These are phyloP conservation scores for Tamandua tetradactyla DNA, from an alignment of 2,797 vertebrate species.

Conservation along the genomic window DNA sequence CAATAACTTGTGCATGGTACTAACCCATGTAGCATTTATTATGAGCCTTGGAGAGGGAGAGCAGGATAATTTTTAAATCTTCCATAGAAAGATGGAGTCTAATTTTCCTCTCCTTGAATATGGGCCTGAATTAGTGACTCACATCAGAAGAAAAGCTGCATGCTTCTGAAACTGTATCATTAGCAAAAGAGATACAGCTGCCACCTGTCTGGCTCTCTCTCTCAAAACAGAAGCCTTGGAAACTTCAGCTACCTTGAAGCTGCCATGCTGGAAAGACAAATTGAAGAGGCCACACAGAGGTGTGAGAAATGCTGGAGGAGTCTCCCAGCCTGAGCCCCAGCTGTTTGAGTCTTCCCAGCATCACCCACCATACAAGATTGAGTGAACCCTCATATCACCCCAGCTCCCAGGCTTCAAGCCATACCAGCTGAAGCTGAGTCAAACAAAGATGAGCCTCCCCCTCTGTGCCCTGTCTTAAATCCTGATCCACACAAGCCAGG, in stretches of 20 bases:
- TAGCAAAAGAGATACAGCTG: background rate
- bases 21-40: background rate
- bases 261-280: background rate
- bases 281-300: background rate
- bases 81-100: background rate
- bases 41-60: background rate
- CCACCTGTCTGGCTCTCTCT: background rate
- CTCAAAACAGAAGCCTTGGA: background rate
- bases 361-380: background rate
- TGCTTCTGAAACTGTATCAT: background rate
- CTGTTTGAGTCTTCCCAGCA: background rate
- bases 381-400: background rate
- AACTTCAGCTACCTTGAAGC: background rate
- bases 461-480: background rate
- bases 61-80: background rate
- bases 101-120: background rate
- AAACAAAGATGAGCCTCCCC: background rate
- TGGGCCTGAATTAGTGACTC: background rate
- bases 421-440: too few species aligned
- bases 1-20: background rate
- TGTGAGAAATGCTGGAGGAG: background rate
- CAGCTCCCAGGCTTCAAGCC: background rate
- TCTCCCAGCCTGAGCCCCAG: background rate
- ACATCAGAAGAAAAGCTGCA: rapidly evolving
- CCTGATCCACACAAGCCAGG: background rate